Evolutionary conservation across 2,888 invertebrate genomes (phyloP).

Genomic region (Andrena chrysosceles): DNA sequence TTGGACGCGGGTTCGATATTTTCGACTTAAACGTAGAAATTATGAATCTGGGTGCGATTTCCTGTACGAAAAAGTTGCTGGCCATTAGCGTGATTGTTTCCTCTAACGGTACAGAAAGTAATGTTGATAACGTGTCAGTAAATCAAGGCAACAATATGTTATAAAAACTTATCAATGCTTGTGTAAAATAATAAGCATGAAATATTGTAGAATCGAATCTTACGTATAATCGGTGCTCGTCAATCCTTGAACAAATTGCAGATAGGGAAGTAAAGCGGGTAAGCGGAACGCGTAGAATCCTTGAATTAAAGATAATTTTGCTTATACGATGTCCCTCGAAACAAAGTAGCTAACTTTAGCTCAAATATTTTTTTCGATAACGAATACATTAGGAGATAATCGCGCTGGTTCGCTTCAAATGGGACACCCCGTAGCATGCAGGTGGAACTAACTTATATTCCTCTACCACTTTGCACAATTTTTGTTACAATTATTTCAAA

Average conservation of each 20-base stretch:
- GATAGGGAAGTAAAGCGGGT: too few relatives aligned
- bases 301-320: too few relatives aligned
- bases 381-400: too few relatives aligned
- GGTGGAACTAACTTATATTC: too few relatives aligned
- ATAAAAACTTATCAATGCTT: neutral
- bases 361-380: too few relatives aligned
- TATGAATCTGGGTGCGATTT: constrained; percentile 16
- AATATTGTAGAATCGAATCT: constrained; percentile 4
- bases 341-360: too few relatives aligned
- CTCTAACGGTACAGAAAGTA: neutral
- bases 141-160: neutral
- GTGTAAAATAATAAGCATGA: neutral
- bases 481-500: too few relatives aligned
- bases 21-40: constrained; percentile 9
- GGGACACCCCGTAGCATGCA: too few relatives aligned
- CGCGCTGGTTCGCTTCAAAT: too few relatives aligned
- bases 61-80: neutral
- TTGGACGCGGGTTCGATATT: neutral
- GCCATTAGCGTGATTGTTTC: neutral
- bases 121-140: neutral
- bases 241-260: neutral
- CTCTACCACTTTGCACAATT: too few relatives aligned
- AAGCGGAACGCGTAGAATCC: too few relatives aligned
- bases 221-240: neutral
- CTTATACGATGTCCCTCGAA: too few relatives aligned